Evolutionary conservation across 2,888 invertebrate genomes (phyloP).

Genomic region (Neelides folsomi): DNA sequence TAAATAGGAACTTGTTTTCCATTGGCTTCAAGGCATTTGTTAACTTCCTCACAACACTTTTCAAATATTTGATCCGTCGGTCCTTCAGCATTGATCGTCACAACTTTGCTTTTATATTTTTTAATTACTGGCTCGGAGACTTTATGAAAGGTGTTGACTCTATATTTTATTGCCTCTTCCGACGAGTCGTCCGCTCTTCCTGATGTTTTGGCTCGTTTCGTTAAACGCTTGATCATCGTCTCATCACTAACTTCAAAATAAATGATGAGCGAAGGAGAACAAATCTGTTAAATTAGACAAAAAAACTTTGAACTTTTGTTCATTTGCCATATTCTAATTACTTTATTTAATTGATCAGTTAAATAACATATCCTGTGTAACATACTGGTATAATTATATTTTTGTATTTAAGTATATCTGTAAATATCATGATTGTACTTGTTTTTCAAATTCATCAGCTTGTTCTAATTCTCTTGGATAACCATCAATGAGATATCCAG

Average conservation of each 20-base stretch:
- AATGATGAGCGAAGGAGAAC: slow-evolving; percentile 53
- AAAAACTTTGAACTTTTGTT: neutral
- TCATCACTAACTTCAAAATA: slow-evolving; percentile 74
- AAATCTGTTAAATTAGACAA: slow-evolving; percentile 42
- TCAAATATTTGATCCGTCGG: slow-evolving; percentile 60
- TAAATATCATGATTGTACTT: slow-evolving; percentile 37
- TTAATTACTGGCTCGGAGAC: slow-evolving; percentile 74
- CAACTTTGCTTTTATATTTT: slow-evolving; percentile 62
- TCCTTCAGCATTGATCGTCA: slow-evolving; percentile 66
- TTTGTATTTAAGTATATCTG: too few relatives aligned
- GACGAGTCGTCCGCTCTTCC: slow-evolving; percentile 91
- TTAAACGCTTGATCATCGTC: slow-evolving; percentile 58
- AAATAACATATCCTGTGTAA: too few relatives aligned
- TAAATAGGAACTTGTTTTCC: slow-evolving; percentile 6
- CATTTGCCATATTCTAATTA: too few relatives aligned
- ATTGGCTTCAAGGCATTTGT: slow-evolving; percentile 15
- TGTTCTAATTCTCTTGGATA: slow-evolving; percentile 82
- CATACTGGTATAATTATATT: too few relatives aligned
- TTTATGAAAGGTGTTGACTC: slow-evolving; percentile 76
- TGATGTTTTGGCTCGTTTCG: slow-evolving; percentile 63
- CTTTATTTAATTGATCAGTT: too few relatives aligned
- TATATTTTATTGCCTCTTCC: slow-evolving; percentile 76
- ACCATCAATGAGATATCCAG: slow-evolving; percentile 82
- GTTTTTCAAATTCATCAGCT: slow-evolving; percentile 66
- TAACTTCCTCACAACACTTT: slow-evolving; percentile 38